Evolutionary conservation across 2,888 invertebrate genomes (phyloP), one percentile per base, ranked within the genome.

Genomic region (Tortricodes alternella): DNA sequence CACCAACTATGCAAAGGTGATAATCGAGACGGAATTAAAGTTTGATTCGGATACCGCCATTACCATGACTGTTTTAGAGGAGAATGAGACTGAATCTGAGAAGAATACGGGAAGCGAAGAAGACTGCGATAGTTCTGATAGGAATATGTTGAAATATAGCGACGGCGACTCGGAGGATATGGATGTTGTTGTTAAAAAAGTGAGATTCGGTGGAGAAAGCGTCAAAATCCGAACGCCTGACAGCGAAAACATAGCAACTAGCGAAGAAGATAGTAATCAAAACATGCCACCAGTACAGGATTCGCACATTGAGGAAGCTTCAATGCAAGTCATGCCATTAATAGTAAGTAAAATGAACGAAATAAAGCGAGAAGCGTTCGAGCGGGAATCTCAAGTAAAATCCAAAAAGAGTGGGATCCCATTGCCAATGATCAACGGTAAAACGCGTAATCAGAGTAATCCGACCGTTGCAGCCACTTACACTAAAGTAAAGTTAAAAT

Each of bases 161-260:
- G 93, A 93, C 32, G 93, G 91, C 24, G 93, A 93, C 51, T 90
- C 92, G 0, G 93, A 93, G 51, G 93, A 93, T 61, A 89, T 85
- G 7, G 91, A 91, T 53, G 90, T 88, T 11, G 81, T 80, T 24
- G 90, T 93, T 16, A 93, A 96, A 74, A 92, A 95, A 70, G 96
- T 96, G 6, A 93, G 95, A 44, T 96, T 96, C 66, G 96, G 96
- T 3, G 96, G 96, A n/a, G 96, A 96, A 83, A 92, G 95, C 62
- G 94, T 96, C 2, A 96, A 96, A 88, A 92, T 96, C 80, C 89
- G 96, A 61, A 96, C 96, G 9, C 96, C 96, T 0, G 96, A 96
- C 65, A 96, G 96, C 76, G 96, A 96, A 72, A 94, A 94, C 50
- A 86, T 93, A 21, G 89, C 92, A 43, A 90, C 92, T 8, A 93